Base-by-base conservation (phyloP, 2,888 invertebrate genomes). In the Acleris literana region DNA sequence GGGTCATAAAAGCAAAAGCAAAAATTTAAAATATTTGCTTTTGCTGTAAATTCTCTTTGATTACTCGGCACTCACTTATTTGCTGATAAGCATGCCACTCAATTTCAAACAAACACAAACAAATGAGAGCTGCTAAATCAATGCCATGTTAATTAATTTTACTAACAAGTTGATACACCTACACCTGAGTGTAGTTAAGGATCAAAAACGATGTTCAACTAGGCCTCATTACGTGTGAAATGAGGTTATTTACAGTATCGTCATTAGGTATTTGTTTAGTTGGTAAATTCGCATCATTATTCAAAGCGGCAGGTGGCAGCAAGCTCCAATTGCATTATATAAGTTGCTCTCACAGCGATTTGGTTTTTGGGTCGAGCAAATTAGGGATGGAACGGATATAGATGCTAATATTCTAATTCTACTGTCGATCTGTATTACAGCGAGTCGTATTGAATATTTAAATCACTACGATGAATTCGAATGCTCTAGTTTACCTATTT, bases 241-340 rank as follows among this genome's bases (percentile, higher is more conserved):
- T 51, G 20, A 52, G 39, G n/a, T n/a, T 43, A 25, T 57, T 63
- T 43, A 53, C 29, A 46, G 56, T n/a, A 25, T 25, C 76, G 74
- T 77, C 74, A 74, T 74, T 73, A 77, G 74, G 75, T 79, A 78
- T 81, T 79, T 78, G 76, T 76, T 72, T 74, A 74, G 75, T 74
- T 73, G 71, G 71, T 53, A 52, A 66, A 61, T 72, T 70, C 74
- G 70, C 60, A 74, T 74, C 74, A 79, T 81, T 80, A 80, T 81
- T 80, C 76, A 76, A 74, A 72, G 74, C 75, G 78, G 83, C 85
- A 86, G 84, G 84, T 84, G 84, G 81, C 77, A 82, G 81, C 77
- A 83, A 79, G 87, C 82, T 85, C 87, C 84, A 86, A 87, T 88
- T 88, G 85, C 85, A 87, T 87, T 86, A 86, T 80, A 82, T 83